Evolutionary conservation across 2,113 vertebrate genomes (phyloP).

Genomic region (Carassius carassius): DNA sequence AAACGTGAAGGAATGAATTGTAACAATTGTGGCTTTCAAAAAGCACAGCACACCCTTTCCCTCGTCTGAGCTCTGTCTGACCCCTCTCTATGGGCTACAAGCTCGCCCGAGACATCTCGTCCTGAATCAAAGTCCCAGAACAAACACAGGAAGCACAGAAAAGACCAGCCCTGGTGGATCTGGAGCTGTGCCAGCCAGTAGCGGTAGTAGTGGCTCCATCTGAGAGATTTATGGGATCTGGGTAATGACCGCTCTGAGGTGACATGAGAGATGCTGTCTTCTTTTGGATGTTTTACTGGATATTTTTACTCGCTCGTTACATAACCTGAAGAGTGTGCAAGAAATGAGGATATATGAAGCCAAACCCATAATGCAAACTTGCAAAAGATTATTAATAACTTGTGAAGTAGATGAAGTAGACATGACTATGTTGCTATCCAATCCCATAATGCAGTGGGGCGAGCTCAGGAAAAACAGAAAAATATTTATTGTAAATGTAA

Average conservation of each 20-base stretch:
- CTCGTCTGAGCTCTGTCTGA: conserved; percentile 65
- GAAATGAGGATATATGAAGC: not conserved
- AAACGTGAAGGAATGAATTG: conserved; percentile 44
- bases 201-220: not conserved
- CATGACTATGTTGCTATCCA: not conserved
- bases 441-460: not conserved
- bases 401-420: not conserved
- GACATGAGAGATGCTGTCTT: conserved; percentile 23
- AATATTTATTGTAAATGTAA: too few species aligned
- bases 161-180: conserved; percentile 67
- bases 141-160: conserved; percentile 79
- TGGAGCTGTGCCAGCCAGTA: conserved; percentile 70
- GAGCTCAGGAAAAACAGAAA: too few species aligned
- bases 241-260: conserved; percentile 38
- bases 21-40: conserved; percentile 50
- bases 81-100: conserved; percentile 67
- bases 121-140: conserved; percentile 78
- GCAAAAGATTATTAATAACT: not conserved
- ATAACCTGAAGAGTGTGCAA: conserved; percentile 22
- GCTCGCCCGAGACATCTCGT: conserved; percentile 76
- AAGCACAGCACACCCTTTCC: conserved; percentile 50
- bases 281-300: conserved; percentile 44
- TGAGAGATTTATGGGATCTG: not conserved
- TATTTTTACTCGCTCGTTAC: conserved; percentile 27
- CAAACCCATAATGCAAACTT: not conserved